Evolutionary conservation across 2,113 vertebrate genomes (phyloP).

Genomic region (Cryptotis parvus): DNA sequence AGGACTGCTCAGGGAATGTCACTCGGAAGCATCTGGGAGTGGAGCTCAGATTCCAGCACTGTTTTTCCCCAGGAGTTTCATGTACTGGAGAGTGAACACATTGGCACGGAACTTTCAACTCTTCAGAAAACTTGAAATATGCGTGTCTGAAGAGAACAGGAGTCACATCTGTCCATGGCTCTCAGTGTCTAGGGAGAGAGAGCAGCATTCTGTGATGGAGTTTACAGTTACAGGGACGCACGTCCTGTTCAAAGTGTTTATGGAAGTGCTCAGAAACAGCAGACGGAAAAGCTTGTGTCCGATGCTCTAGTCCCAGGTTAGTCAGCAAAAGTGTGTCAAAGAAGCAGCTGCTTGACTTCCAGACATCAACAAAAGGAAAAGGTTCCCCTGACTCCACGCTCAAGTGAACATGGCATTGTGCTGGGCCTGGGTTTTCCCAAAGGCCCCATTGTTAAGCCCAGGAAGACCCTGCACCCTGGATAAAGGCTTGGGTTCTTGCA

Average conservation of each 20-base stretch:
- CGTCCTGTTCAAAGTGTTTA: background rate
- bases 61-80: background rate
- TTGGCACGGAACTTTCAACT: constrained; percentile 5
- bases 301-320: background rate
- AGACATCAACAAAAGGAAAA: background rate
- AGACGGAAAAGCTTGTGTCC: background rate
- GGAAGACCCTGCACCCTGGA: background rate
- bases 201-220: background rate
- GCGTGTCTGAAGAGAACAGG: constrained; percentile 30
- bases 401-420: background rate
- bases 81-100: background rate
- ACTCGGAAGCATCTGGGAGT: background rate
- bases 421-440: background rate
- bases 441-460: background rate
- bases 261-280: constrained; percentile 4
- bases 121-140: constrained; percentile 25
- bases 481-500: background rate
- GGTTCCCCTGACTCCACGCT: background rate
- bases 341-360: background rate
- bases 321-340: background rate
- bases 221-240: background rate
- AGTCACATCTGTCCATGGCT: constrained; percentile 15
- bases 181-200: background rate
- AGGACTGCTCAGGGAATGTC: constrained; percentile 35
- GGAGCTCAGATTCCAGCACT: background rate